Evolutionary conservation across 37 sponge, comb jelly and placozoan genomes (phyloP).

Genomic region (Aphrocallistes beatrix): DNA sequence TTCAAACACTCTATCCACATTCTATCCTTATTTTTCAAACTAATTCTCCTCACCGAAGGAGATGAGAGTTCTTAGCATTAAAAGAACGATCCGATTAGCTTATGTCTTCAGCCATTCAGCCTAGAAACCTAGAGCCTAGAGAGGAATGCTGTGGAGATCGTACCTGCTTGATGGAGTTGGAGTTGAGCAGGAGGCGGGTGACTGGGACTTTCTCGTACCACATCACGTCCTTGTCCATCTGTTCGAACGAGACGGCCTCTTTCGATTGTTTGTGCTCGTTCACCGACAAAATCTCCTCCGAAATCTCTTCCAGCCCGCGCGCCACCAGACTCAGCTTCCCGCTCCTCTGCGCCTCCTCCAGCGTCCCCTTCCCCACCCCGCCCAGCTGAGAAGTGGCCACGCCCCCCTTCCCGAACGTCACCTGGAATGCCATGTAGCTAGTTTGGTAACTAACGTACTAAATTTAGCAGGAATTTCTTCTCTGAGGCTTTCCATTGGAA

Average conservation of each 20-base stretch:
- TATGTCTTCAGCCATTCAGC: too few species aligned
- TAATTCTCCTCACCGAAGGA: too few species aligned
- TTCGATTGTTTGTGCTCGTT: background rate
- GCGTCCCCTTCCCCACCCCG: background rate
- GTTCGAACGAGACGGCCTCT: background rate
- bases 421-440: background rate
- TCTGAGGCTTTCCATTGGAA: too few species aligned
- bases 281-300: background rate
- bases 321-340: background rate
- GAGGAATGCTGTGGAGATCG: background rate
- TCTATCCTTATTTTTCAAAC: too few species aligned
- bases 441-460: background rate
- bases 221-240: background rate
- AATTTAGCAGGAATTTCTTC: too few species aligned
- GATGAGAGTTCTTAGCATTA: too few species aligned
- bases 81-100: too few species aligned
- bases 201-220: background rate
- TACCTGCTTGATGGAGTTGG: background rate
- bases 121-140: too few species aligned
- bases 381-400: background rate
- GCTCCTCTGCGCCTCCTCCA: constrained; percentile 1
- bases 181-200: background rate
- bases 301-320: background rate
- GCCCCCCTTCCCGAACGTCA: background rate
- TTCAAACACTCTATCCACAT: too few species aligned